These are phyloP conservation scores for Notospermus geniculatus DNA, from an alignment of 1,140 invertebrate genomes.

Conservation along the genomic window DNA sequence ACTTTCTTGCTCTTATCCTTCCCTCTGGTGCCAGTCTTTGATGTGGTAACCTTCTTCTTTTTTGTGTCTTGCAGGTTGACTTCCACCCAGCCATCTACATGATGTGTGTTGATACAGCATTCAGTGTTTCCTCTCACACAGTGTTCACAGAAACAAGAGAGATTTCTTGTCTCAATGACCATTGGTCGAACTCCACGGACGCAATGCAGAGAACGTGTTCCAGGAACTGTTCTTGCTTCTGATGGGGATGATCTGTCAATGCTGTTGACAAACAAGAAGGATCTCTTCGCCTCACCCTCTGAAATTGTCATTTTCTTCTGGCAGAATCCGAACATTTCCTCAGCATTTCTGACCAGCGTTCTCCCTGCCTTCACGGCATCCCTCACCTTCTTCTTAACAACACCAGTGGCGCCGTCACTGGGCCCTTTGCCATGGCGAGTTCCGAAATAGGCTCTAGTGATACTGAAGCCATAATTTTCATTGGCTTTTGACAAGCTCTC, in stretches of 20 bases:
- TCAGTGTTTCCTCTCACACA: no score
- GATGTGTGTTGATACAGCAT: no score
- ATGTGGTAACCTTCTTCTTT: no score
- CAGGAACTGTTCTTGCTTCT: constrained; percentile 10
- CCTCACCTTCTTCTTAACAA: constrained; percentile 15
- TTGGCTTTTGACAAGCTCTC: constrained; percentile 11
- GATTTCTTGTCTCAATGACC: constrained; percentile 10
- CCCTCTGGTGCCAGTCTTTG: no score
- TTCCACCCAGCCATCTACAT: no score
- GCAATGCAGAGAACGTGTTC: constrained; percentile 10
- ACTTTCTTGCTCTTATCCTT: no score
- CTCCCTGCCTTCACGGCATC: constrained; percentile 12
- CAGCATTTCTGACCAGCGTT: constrained; percentile 5
- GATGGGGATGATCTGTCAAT: constrained; percentile 9
- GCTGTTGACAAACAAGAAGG: constrained; percentile 16
- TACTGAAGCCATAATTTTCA: no score
- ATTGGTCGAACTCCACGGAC: constrained; percentile 12
- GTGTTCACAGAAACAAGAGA: constrained; percentile 21
- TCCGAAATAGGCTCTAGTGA: constrained; percentile 21
- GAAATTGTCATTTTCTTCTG: background rate
- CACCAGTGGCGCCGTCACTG: constrained; percentile 21
- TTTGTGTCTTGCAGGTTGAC: no score
- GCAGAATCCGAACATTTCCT: constrained; percentile 19
- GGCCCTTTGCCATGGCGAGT: constrained; percentile 25
- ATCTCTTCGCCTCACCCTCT: constrained; percentile 11